A percentile compares a stretch with the other conserved stretches of the same genome.
Evolutionary conservation across 2,888 invertebrate genomes (phyloP).

Genomic region (Frankliniella intonsa): DNA sequence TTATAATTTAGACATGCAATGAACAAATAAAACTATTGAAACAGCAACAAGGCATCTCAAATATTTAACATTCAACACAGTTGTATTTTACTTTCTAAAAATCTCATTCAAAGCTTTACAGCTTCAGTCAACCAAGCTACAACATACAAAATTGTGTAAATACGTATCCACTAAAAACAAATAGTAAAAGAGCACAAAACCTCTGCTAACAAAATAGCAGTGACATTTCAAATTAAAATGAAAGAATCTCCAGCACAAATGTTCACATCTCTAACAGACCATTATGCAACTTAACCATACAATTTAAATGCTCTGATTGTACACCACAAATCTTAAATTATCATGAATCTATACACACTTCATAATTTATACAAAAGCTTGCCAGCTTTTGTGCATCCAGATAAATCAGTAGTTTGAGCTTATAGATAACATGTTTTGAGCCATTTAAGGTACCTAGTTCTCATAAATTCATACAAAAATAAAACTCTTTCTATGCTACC

Average conservation of each 20-base stretch:
- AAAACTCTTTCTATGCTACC: constrained; percentile 4
- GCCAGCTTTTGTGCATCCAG: neutral
- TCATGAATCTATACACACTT: neutral
- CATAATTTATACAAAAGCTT: neutral
- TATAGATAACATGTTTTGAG: neutral
- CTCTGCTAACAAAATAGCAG: too few relatives aligned
- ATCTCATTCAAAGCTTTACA: too few relatives aligned
- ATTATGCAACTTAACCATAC: neutral
- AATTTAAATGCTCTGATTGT: neutral
- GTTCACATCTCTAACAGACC: neutral
- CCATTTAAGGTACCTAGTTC: neutral
- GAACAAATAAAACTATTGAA: neutral
- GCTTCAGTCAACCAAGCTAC: too few relatives aligned
- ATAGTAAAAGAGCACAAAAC: too few relatives aligned
- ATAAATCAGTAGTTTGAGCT: constrained; percentile 6
- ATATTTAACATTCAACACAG: neutral
- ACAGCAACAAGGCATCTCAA: neutral
- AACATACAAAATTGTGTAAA: too few relatives aligned
- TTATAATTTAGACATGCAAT: neutral
- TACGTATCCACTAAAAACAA: too few relatives aligned
- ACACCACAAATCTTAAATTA: neutral
- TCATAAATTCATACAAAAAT: constrained; percentile 20
- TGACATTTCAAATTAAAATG: too few relatives aligned
- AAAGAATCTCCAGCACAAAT: too few relatives aligned
- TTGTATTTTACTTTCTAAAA: too few relatives aligned